Evolutionary conservation across 2,888 invertebrate genomes (phyloP), one percentile per base, ranked within the genome.

Genomic region (Dendrolimus pini): DNA sequence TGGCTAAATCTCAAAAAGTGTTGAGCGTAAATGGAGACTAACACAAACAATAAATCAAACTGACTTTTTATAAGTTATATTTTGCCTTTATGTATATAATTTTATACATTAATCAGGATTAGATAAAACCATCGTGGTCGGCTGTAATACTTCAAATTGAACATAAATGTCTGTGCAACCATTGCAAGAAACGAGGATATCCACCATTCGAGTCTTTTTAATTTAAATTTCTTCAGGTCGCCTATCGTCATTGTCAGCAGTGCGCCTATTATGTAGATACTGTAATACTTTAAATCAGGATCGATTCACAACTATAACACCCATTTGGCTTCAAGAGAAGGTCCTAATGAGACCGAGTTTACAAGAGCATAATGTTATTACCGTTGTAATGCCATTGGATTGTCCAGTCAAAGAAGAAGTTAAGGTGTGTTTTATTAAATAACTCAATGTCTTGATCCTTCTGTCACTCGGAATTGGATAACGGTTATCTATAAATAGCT

Each of bases 261-360:
- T 96, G 66, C 82, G 91, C 54, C 74, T 97, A 7, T 76, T 98
- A 12, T 94, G 95, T 81, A 93, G 94, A 62, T 99, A 99, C 80
- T 98, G 97, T 80, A 84, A 90, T 12, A 87, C 91, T 54, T 84
- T 99, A 55, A 95, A 96, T 0, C 93, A 94, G 65, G 98, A 98
- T 83, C 93, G 93, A 53, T 98, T 96, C 80, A 96, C 96, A 0
- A 78, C 88, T 0, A 80, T 89, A 56, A 78, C 66, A 7, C 88
- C 78, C 53, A 86, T 70, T 78, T 91, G 86, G 91, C 82, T 82
- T 56, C 74, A 69, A 62, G 88, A 82, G 62, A 62, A 59, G 0
- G 57, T 66, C 0, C 0, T 2, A 0, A 56, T 57, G 1, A 7
- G 8, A 12, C 54, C 6, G 0, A 41, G n/a, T 0, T 2, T 1